phyloP scores from a whole-genome alignment of 2,888 invertebrate species.

The Drosophila planitibia region DNA sequence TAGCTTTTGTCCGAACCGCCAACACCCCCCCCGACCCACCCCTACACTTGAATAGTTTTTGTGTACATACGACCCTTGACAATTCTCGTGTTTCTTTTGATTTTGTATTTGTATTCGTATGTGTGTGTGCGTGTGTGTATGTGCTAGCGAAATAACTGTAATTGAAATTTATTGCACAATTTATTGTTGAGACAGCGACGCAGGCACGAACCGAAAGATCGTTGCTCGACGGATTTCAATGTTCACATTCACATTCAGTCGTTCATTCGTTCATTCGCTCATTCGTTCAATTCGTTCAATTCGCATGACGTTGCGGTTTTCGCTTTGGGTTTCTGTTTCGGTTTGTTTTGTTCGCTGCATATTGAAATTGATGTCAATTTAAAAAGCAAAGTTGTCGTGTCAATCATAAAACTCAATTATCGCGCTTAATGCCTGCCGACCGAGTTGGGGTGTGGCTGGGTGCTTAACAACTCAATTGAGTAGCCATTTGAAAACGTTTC shows the following conservation, averaged over 20 bases:
- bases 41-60: slow-evolving; percentile 58
- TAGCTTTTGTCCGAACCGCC: slow-evolving; percentile 35
- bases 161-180: slow-evolving; percentile 85
- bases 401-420: slow-evolving; percentile 82
- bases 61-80: slow-evolving; percentile 24
- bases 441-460: slow-evolving; percentile 21
- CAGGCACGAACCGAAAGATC: slow-evolving; percentile 45
- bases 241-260: slow-evolving; percentile 25
- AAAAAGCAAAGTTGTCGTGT: slow-evolving; percentile 81
- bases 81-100: slow-evolving; percentile 8
- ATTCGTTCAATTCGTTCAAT: slow-evolving; percentile 42
- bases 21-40: slow-evolving; percentile 8
- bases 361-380: slow-evolving; percentile 84
- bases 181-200: slow-evolving; percentile 79
- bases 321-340: slow-evolving; percentile 29
- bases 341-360: slow-evolving; percentile 67
- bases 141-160: slow-evolving; percentile 77
- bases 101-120: slow-evolving; percentile 14
- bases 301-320: slow-evolving; percentile 42
- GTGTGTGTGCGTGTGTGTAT: slow-evolving; percentile 30
- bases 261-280: slow-evolving; percentile 35
- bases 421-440: slow-evolving; percentile 40
- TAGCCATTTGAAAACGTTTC: slow-evolving; percentile 72
- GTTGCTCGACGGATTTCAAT: slow-evolving; percentile 52
- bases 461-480: slow-evolving; percentile 77